A percentile compares a stretch with the other conserved stretches of the same genome.
phyloP scores from a whole-genome alignment of 2,113 vertebrate species.

The Nymphicus hollandicus region DNA sequence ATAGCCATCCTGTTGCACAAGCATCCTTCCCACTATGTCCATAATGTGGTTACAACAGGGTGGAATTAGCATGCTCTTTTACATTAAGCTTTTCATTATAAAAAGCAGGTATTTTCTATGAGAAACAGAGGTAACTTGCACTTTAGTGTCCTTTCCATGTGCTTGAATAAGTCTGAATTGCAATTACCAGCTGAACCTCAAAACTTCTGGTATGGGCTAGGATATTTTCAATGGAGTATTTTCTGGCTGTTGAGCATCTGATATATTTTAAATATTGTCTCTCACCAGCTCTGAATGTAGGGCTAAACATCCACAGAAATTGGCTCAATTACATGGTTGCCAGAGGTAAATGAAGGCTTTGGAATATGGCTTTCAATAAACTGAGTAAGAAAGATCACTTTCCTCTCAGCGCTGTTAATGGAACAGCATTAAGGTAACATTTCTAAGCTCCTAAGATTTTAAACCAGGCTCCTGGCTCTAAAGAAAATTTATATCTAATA shows the following conservation, averaged over 20 bases:
- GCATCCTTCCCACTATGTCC: not conserved
- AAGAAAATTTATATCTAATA: not conserved
- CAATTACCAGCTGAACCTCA: not conserved
- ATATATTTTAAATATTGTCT: not conserved
- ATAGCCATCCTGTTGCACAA: not conserved
- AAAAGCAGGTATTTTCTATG: not conserved
- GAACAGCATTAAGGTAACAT: not conserved
- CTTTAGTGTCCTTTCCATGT: not conserved
- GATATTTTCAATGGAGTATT: not conserved
- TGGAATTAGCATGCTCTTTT: not conserved
- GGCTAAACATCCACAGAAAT: not conserved
- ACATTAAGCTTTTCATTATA: not conserved
- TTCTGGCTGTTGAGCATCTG: not conserved
- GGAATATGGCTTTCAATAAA: not conserved
- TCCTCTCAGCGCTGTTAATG: not conserved
- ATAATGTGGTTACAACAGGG: not conserved
- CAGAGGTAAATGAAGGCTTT: not conserved
- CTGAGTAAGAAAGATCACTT: not conserved
- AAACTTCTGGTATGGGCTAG: not conserved
- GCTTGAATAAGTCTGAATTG: not conserved
- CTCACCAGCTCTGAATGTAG: not conserved
- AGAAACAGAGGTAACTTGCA: not conserved
- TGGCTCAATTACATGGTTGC: not conserved
- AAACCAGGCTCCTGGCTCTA: not conserved
- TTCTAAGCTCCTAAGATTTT: constrained; percentile 4